Evolutionary conservation across 1,140 invertebrate genomes (phyloP).

Genomic region (Neotoxoptera formosana): DNA sequence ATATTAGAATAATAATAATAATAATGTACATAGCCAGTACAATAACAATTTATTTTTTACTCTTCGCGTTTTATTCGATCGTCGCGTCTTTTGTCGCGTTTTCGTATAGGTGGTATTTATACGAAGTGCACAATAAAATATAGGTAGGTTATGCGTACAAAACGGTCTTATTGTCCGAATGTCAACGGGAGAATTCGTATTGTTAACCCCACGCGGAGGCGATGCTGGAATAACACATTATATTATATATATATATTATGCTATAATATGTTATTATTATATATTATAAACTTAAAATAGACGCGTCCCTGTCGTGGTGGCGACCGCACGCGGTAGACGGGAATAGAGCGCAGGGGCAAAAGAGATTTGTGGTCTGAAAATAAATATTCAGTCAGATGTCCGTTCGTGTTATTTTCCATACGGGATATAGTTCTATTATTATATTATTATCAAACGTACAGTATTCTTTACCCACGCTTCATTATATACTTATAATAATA

Average conservation of each 20-base stretch:
- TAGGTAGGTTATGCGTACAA: background rate
- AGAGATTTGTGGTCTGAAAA: constrained; percentile 54
- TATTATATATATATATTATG: background rate
- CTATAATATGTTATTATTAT: constrained; percentile 14
- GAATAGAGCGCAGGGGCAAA: background rate
- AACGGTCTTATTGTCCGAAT: constrained; percentile 41
- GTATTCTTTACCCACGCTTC: background rate
- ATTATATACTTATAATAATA: background rate
- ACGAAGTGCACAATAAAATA: background rate
- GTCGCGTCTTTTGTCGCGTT: constrained; percentile 21
- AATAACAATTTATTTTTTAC: background rate
- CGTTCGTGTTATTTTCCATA: constrained; percentile 24
- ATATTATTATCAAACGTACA: background rate
- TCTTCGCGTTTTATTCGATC: constrained; percentile 13
- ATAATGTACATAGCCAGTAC: background rate
- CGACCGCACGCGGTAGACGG: background rate
- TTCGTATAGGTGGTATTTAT: background rate
- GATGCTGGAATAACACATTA: background rate
- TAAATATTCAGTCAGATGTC: constrained; percentile 21
- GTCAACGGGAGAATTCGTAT: constrained; percentile 53
- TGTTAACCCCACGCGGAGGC: constrained; percentile 22
- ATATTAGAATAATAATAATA: background rate
- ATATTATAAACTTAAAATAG: constrained; percentile 30
- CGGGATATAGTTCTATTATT: constrained; percentile 6
- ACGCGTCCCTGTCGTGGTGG: constrained; percentile 14